A percentile compares a stretch with the other conserved stretches of the same genome.
These are phyloP conservation scores for Parelbella ahira DNA, from an alignment of 2,888 invertebrate genomes.

Conservation along the genomic window DNA sequence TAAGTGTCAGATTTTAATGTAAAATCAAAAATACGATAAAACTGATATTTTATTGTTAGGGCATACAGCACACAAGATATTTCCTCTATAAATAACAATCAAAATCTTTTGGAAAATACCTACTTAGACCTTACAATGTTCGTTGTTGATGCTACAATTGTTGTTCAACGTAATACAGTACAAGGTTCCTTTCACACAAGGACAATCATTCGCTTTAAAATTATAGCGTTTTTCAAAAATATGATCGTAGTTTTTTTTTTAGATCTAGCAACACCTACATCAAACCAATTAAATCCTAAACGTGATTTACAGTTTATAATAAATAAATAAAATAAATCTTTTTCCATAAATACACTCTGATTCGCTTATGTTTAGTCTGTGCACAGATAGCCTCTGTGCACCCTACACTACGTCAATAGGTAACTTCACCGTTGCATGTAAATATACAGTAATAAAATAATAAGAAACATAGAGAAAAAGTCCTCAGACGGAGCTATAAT, in stretches of 20 bases:
- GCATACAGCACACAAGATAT: constrained; percentile 39
- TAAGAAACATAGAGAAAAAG: constrained; percentile 26
- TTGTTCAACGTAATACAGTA: too few relatives aligned
- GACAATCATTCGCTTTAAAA: too few relatives aligned
- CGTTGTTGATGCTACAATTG: too few relatives aligned
- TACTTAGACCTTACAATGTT: too few relatives aligned
- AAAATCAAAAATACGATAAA: constrained; percentile 12
- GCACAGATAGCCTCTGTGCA: too few relatives aligned
- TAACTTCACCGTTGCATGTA: constrained; percentile 63
- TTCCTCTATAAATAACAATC: constrained; percentile 32
- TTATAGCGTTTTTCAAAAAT: too few relatives aligned
- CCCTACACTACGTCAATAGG: constrained; percentile 53
- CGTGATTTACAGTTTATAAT: constrained; percentile 34
- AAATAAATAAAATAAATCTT: constrained; percentile 61
- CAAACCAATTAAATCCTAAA: constrained; percentile 11
- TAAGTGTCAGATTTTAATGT: too few relatives aligned
- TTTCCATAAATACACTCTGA: constrained; percentile 63
- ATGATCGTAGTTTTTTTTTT: too few relatives aligned
- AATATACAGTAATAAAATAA: constrained; percentile 43
- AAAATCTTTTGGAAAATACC: constrained; percentile 20
- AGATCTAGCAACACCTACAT: constrained; percentile 2
- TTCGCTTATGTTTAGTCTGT: too few relatives aligned
- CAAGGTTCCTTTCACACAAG: too few relatives aligned
- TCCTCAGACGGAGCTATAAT: too few relatives aligned
- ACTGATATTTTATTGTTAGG: constrained; percentile 37